Conservation (phyloP, 2,888 invertebrate genomes). For the Hypolimnas misippus region DNA sequence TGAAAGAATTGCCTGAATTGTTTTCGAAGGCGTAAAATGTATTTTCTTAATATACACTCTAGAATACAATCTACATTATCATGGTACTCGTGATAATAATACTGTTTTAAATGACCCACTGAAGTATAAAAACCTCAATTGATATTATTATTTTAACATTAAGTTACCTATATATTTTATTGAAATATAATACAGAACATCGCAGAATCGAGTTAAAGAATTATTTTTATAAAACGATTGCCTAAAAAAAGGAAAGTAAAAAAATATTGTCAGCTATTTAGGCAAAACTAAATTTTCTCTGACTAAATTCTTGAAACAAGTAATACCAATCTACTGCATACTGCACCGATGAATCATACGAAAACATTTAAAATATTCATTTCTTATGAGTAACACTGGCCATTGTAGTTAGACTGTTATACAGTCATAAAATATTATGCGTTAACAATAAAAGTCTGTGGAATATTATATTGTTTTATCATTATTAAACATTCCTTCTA, state of each 20-base stretch:
- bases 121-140: no score
- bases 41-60: not conserved
- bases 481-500: conserved; percentile 3
- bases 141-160: no score
- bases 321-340: conserved; percentile 6
- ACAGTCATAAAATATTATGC: conserved; percentile 42
- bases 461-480: conserved; percentile 42
- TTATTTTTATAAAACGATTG: no score
- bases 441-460: conserved; percentile 22
- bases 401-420: conserved; percentile 50
- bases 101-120: not conserved
- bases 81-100: not conserved
- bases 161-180: no score
- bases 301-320: conserved; percentile 26
- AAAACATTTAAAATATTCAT: conserved; percentile 68
- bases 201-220: no score
- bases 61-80: not conserved
- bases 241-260: no score
- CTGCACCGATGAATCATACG: conserved; percentile 65
- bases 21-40: conserved; percentile 25
- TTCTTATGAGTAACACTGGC: conserved; percentile 71
- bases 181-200: no score
- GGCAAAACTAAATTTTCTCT: not conserved
- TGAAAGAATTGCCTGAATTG: conserved; percentile 31
- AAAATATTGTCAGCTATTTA: no score